phyloP scores from a whole-genome alignment of 2,888 invertebrate genomes.

The Diaperis boleti region DNA sequence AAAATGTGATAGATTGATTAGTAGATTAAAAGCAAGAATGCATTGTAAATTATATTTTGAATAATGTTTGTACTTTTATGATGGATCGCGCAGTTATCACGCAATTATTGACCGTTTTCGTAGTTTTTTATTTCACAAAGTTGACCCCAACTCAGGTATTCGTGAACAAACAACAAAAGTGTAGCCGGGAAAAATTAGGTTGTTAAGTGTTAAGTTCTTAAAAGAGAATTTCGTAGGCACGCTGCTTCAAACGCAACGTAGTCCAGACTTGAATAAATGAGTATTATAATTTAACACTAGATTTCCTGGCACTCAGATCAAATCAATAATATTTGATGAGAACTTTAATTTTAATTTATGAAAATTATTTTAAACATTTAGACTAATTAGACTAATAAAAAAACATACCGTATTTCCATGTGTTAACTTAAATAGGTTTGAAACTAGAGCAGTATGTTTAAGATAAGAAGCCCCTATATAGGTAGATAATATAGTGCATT shows the following conservation, averaged over 20 bases:
- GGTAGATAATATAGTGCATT: too few species aligned
- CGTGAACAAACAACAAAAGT: background rate
- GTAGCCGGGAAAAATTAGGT: conserved; percentile 1
- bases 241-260: background rate
- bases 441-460: too few species aligned
- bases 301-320: too few species aligned
- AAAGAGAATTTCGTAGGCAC: background rate
- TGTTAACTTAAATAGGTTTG: too few species aligned
- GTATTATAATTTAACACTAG: too few species aligned
- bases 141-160: conserved; percentile 31
- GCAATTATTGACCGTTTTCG: conserved; percentile 54
- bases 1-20: conserved; percentile 63
- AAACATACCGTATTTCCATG: too few species aligned
- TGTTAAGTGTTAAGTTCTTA: background rate
- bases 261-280: too few species aligned
- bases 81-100: conserved; percentile 60
- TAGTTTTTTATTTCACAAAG: conserved; percentile 19
- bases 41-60: conserved; percentile 55
- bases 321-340: too few species aligned
- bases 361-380: too few species aligned
- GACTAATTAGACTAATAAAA: too few species aligned
- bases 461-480: too few species aligned
- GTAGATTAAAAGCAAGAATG: conserved; percentile 54
- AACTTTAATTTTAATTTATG: too few species aligned
- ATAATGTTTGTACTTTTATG: conserved; percentile 58